Percentiles rank a stretch among this genome's conserved stretches.
Evolutionary conservation across 2,113 vertebrate genomes (phyloP).

Genomic region (Pedetes capensis): DNA sequence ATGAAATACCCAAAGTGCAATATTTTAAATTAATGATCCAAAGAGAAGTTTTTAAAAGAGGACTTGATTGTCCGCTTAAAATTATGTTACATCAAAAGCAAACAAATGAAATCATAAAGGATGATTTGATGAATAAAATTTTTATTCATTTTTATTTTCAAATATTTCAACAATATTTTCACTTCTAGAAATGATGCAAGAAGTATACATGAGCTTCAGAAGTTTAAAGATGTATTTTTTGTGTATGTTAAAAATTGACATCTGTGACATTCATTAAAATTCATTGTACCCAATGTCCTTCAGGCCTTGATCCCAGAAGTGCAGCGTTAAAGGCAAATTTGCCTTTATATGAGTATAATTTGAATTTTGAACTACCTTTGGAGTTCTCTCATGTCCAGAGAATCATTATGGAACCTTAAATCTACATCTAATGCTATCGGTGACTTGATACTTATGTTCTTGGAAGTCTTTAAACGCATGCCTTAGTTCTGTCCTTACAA

Average conservation of each 20-base stretch:
- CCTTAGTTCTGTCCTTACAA: too few species aligned
- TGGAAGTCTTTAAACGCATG: not conserved
- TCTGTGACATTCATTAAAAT: constrained; percentile 26
- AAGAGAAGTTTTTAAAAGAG: not conserved
- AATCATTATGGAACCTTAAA: not conserved
- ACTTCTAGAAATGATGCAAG: not conserved
- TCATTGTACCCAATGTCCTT: not conserved
- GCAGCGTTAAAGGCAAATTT: not conserved
- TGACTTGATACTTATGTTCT: not conserved
- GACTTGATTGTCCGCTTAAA: not conserved
- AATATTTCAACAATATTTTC: constrained; percentile 32
- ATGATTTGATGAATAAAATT: not conserved
- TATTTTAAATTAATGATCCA: constrained; percentile 35
- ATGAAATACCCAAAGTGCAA: not conserved
- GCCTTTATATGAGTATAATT: not conserved
- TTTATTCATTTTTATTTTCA: constrained; percentile 11
- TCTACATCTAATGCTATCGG: not conserved
- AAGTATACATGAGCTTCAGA: not conserved
- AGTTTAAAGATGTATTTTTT: constrained; percentile 13
- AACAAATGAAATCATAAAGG: not conserved
- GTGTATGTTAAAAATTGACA: not conserved
- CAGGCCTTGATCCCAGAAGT: not conserved
- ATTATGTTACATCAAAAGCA: not conserved
- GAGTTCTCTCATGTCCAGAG: not conserved
- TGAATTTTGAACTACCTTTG: constrained; percentile 5